phyloP scores from a whole-genome alignment of 2,113 vertebrate species.

The Chionis minor region DNA sequence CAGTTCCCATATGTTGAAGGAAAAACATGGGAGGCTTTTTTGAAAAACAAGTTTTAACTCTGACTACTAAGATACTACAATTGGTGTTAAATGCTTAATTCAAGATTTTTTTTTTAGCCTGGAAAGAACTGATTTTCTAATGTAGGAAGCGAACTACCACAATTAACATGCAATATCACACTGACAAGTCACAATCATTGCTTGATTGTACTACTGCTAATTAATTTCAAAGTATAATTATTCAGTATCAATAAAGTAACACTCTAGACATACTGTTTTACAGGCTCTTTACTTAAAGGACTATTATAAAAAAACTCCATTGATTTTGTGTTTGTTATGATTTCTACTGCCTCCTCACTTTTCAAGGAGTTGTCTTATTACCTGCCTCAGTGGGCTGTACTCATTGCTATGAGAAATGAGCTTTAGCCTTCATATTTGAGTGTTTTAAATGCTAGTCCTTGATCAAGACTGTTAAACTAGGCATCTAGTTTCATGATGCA shows the following conservation, averaged over 20 bases:
- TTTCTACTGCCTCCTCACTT: background rate
- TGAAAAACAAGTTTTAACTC: background rate
- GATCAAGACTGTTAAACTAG: background rate
- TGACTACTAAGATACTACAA: background rate
- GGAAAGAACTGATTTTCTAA: background rate
- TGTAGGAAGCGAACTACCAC: background rate
- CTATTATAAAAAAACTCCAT: background rate
- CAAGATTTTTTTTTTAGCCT: background rate
- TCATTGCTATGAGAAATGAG: background rate
- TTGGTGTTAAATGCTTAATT: background rate
- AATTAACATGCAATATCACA: background rate
- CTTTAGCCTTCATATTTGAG: background rate
- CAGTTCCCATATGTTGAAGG: background rate
- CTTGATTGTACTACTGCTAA: background rate
- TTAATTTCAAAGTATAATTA: background rate
- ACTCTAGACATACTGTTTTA: background rate
- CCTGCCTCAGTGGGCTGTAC: background rate
- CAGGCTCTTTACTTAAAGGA: background rate
- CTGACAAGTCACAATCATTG: background rate
- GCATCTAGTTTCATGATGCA: background rate
- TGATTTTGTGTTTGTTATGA: background rate
- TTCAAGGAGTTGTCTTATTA: background rate
- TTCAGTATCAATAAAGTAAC: background rate
- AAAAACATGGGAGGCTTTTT: background rate
- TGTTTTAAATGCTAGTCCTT: background rate